Evolutionary conservation across 2,113 vertebrate genomes (phyloP), one percentile per base, ranked within the genome.

Genomic region (Tragelaphus imberbis): DNA sequence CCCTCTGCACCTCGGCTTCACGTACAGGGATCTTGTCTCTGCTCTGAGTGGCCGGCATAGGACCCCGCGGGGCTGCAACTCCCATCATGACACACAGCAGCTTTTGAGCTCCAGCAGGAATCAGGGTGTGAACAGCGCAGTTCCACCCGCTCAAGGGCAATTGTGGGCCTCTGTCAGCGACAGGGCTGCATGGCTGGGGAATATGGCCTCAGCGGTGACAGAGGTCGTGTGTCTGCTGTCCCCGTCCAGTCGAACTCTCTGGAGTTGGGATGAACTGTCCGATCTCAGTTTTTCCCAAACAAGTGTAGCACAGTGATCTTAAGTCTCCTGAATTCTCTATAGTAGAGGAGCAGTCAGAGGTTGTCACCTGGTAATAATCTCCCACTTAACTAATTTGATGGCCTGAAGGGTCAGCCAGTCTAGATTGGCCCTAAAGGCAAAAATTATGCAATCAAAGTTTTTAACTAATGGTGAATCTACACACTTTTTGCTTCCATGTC

Each of bases 101-200:
- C 17, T 0, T 14, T 9, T 16, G 11, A 27, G 25, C 17, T n/a
- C n/a, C 55, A 27, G 9, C 4, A 47, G 27, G 30, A 92, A 56
- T 40, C 33, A 33, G 0, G 4, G 15, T 1, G 17, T 8, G 44
- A 36, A 17, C 25, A 16, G 21, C 0, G 44, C 5, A 9, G 58
- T 21, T 2, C 49, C 40, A n/a, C 14, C n/a, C 9, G 27, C 56
- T 28, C 13, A 16, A 36, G 25, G 71, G 56, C 16, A 27, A 6
- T 2, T 6, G 5, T 0, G 7, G 4, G 36, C 25, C 5, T 8
- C 87, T 4, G 0, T 17, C 30, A 3, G 21, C 5, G 0, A 1
- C 4, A 9, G 51, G 33, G 17, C 10, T 40, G 6, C 7, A 12
- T 61, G 13, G 19, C 11, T 15, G 27, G 5, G 5, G 19, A 2